Evolutionary conservation across 1,140 invertebrate species (phyloP).

Genomic region (Tribolium madens): DNA sequence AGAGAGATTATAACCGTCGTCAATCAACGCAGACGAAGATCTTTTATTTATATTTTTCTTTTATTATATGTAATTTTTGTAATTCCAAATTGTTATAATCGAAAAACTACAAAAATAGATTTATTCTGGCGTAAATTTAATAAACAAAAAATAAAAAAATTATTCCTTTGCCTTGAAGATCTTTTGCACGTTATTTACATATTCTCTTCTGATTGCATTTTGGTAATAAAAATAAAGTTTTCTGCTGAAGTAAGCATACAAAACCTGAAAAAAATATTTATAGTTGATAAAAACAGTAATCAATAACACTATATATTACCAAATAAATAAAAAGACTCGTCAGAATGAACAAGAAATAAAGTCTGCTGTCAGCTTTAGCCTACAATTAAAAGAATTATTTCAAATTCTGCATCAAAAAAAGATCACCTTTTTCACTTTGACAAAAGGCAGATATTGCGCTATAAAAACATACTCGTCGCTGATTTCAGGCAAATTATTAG

Average conservation of each 20-base stretch:
- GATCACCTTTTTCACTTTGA: too few species aligned
- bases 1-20: too few species aligned
- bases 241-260: background rate
- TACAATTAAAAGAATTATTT: background rate
- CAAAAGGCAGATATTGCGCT: too few species aligned
- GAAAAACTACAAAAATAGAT: background rate
- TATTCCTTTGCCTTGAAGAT: background rate
- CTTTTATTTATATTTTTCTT: background rate
- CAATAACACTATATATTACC: background rate
- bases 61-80: background rate
- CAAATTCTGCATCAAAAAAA: too few species aligned
- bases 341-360: background rate
- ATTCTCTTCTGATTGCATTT: background rate
- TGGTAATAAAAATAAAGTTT: constrained; percentile 9
- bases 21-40: too few species aligned
- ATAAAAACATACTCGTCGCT: too few species aligned
- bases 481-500: too few species aligned
- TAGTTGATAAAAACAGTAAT: background rate
- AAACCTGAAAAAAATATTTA: background rate
- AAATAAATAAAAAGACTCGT: background rate
- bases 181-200: background rate
- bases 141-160: background rate
- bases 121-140: background rate
- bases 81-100: too few species aligned
- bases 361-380: constrained; percentile 7